Percentiles rank a stretch among this genome's conserved stretches.
phyloP scores from a whole-genome alignment of 2,797 vertebrate genomes.

The Tolypeutes matacus region DNA sequence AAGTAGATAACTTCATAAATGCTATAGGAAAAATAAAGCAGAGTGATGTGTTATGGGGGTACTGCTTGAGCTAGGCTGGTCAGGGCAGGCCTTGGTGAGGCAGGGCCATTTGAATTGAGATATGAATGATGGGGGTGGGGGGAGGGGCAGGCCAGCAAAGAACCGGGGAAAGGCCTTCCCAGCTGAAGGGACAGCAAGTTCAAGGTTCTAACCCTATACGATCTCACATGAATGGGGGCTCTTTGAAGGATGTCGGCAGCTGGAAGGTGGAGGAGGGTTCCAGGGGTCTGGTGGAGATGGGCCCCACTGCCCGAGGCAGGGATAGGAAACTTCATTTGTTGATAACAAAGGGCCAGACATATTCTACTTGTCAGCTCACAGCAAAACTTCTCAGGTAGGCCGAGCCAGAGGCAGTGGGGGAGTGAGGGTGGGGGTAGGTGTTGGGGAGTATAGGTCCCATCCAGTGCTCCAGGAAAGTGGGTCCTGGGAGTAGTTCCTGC shows the following conservation, averaged over 20 bases:
- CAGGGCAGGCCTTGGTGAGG: slow-evolving; percentile 11
- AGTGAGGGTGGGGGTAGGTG: too few relatives aligned
- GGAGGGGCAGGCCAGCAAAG: background rate
- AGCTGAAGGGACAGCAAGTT: background rate
- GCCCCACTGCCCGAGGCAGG: background rate
- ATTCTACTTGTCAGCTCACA: background rate
- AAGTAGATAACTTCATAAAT: background rate
- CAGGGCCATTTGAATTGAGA: background rate
- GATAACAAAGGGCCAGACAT: background rate
- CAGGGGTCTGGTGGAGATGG: background rate
- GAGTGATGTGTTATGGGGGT: background rate
- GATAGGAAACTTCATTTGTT: background rate
- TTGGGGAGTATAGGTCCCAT: background rate
- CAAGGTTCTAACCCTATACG: background rate
- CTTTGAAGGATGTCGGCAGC: background rate
- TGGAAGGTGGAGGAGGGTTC: background rate
- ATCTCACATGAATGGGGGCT: background rate
- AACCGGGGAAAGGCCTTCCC: background rate
- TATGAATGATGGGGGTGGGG: background rate
- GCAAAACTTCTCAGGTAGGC: background rate
- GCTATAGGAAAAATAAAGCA: background rate
- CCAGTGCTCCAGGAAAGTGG: background rate
- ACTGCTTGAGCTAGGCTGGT: background rate
- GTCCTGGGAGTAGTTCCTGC: background rate
- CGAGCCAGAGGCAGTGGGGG: too few relatives aligned